A percentile compares a stretch with the other conserved stretches of the same genome.
phyloP scores from a whole-genome alignment of 1,140 invertebrate species.

The Bombyx mandarina region DNA sequence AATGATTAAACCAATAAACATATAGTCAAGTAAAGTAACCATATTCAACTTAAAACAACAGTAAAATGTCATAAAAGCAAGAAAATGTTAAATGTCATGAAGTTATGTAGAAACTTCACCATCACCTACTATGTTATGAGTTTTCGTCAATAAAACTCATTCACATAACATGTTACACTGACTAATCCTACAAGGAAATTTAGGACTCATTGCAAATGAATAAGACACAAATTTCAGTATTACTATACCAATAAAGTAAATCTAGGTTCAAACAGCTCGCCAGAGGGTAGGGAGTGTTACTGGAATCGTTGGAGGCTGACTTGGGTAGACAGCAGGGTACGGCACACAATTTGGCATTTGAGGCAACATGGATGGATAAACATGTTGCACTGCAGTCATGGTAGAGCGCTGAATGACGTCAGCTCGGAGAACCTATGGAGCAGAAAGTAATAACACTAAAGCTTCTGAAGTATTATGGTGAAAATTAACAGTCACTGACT shows the following conservation, averaged over 20 bases:
- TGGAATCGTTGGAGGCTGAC: conserved; percentile 14
- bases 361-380: conserved; percentile 25
- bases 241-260: background rate
- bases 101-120: background rate
- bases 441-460: too few species aligned
- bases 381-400: conserved; percentile 15
- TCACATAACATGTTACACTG: background rate
- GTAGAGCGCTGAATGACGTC: conserved; percentile 30
- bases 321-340: conserved; percentile 31
- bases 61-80: background rate
- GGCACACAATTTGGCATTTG: conserved; percentile 25
- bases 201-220: conserved; percentile 17
- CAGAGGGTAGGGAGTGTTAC: conserved; percentile 21
- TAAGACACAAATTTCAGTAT: conserved; percentile 13
- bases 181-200: conserved; percentile 9
- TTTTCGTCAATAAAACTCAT: background rate
- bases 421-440: conserved; percentile 27
- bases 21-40: too few species aligned
- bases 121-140: background rate
- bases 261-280: conserved; percentile 10
- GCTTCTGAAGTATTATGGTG: too few species aligned
- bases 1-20: too few species aligned
- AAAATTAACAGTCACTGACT: too few species aligned
- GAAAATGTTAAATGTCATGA: background rate
- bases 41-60: too few species aligned